Evolutionary conservation across 2,113 vertebrate genomes (phyloP), one percentile per base, ranked within the genome.

Genomic region (Probosciger aterrimus): DNA sequence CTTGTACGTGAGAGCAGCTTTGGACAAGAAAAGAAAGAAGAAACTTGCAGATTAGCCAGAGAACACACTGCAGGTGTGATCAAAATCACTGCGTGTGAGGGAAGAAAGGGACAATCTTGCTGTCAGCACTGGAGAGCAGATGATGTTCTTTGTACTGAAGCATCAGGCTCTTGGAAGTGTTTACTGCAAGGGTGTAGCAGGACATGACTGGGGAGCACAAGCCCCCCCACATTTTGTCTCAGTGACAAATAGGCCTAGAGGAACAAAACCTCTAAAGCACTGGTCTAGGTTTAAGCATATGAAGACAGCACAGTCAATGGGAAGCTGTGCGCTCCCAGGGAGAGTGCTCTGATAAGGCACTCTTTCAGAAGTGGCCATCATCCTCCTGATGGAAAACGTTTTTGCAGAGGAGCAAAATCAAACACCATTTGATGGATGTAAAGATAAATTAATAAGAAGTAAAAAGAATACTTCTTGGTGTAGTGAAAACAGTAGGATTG

Each of bases 1-100:
- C 93, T 99, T 99, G 97, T 99, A 99, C 19, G 99, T 99, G 96
- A 99, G 98, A 82, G 99, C 99, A 86, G 99, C 99, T 99, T 95
- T 67, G 97, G 93, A 69, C 37, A 62, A 85, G 81, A 92, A 35
- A 63, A 92, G 75, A 95, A 70, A 96, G 89, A 88, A 90, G 91
- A 76, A 92, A 49, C 74, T 77, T 30, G 63, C 22, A 57, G 47
- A 28, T 91, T 89, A 69, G 68, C 69, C 87, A 87, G 49, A 74
- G 64, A 88, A 23, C n/a, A 86, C 82, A 47, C 3, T 53, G 65
- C 44, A 33, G 53, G 25, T 18, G 86, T 30, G 87, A 62, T 17
- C 65, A 81, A 86, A 83, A 64, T 30, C 73, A 35, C 80, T 91
- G 89, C 57, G 31, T 2, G 10, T 1, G 41, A 53, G 43, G 70